Percentiles rank a stretch among this genome's conserved stretches.
phyloP scores from a whole-genome alignment of 2,113 vertebrate species.

The Suricata suricatta region DNA sequence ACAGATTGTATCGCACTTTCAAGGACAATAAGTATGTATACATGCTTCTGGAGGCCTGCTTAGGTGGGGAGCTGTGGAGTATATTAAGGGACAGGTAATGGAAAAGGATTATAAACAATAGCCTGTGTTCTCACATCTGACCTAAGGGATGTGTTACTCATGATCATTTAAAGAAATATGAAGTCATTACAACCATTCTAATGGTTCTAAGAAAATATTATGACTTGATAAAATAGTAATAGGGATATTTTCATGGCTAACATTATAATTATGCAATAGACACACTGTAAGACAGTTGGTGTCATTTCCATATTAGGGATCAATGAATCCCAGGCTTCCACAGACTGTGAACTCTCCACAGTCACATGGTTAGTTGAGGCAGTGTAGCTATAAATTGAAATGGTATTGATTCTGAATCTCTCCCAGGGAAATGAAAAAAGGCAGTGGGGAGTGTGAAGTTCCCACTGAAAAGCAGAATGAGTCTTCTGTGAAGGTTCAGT shows the following conservation, averaged over 20 bases:
- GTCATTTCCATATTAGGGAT: not conserved
- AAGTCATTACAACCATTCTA: not conserved
- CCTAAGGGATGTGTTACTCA: not conserved
- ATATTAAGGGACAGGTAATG: conserved; percentile 95
- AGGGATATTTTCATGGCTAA: not conserved
- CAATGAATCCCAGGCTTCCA: not conserved
- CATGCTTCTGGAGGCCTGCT: conserved; percentile 94
- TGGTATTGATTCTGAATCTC: not conserved
- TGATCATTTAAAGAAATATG: not conserved
- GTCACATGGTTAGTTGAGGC: not conserved
- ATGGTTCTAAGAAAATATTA: not conserved
- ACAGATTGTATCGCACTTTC: conserved; percentile 94
- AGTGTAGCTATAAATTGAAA: not conserved
- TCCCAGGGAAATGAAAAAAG: not conserved
- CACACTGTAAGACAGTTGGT: not conserved
- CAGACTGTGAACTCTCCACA: not conserved
- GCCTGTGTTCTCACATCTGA: not conserved
- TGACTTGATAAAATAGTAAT: not conserved
- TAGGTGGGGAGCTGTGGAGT: conserved; percentile 96
- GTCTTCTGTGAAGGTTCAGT: not conserved
- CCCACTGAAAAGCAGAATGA: not conserved
- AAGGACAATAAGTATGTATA: conserved; percentile 94
- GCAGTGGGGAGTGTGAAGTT: not conserved
- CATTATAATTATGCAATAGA: fast-evolving
- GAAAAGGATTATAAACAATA: not conserved